Base-by-base conservation (phyloP, 1,140 invertebrate genomes). In the Amyelois transitella region DNA sequence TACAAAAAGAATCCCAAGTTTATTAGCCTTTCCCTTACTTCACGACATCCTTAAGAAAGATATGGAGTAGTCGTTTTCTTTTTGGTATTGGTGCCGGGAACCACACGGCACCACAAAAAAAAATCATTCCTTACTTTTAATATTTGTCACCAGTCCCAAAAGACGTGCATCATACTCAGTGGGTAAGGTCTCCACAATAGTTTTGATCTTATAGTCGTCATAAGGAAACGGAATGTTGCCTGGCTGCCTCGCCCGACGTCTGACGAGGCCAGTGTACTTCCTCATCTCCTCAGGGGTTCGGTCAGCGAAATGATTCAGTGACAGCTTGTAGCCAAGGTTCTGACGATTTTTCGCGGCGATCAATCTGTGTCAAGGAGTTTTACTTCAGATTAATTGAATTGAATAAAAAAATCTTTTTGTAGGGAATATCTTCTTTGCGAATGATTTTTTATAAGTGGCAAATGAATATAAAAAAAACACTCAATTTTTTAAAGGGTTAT, bases 131-230 rank as follows among this genome's bases (percentile, higher is more conserved):
- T 73, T 80, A 95, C 94, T 93, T 92, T 97, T 97, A 0, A 98
- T 96, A 6, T 96, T 96, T 4, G 95, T 96, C 0, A 98, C 95
- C 62, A 96, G 94, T 43, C 96, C 96, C 71, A 90, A 91, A 2
- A 97, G 77, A 70, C 97, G 92, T 94, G 96, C 96, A 88, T 98
- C 96, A 57, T 94, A 90, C 67, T 88, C 89, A n/a, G 91, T 89
- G n/a, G 96, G 96, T 32, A 95, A 63, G n/a, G 61, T 58, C 2
- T 74, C 48, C 19, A 76, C 56, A 17, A 86, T 49, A 38, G 32
- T 14, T 6, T 24, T 24, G 22, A 24, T 24, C 3, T 24, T 24
- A 3, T 8, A 5, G 14, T 72, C 54, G 3, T 57, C 60, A 58
- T 94, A 92, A 18, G 93, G 92, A 77, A 97, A 98, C 1, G 93